Evolutionary conservation across 2,888 invertebrate species (phyloP).

Genomic region (Caenorhabditis sp.): DNA sequence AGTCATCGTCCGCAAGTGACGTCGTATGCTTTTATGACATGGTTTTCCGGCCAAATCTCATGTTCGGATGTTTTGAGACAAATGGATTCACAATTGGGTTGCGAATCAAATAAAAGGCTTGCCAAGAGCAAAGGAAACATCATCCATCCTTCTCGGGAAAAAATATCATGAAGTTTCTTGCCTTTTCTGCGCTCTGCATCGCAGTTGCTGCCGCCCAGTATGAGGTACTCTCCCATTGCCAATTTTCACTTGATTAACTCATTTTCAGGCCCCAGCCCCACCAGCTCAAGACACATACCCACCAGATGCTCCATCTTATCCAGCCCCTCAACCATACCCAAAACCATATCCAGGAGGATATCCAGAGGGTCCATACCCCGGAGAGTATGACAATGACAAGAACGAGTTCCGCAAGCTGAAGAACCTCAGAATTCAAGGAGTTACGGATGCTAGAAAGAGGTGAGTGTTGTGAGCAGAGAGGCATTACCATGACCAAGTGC

Average conservation of each 20-base stretch:
- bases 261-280: constrained; percentile 9
- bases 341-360: neutral
- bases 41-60: neutral
- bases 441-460: constrained; percentile 28
- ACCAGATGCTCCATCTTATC: neutral
- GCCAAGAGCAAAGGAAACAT: neutral
- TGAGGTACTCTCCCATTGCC: neutral
- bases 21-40: neutral
- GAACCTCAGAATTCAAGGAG: constrained; percentile 5
- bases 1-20: constrained; percentile 15
- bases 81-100: neutral
- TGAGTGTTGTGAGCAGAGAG: no score
- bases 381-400: constrained; percentile 1
- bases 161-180: constrained; percentile 35
- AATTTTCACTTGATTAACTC: neutral
- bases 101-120: constrained; percentile 24
- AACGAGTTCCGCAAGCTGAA: constrained; percentile 33
- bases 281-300: neutral
- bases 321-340: neutral
- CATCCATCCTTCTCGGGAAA: constrained; percentile 1
- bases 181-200: constrained; percentile 10
- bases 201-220: constrained; percentile 41
- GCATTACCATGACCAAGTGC: neutral
- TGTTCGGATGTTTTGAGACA: constrained; percentile 26
- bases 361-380: neutral